Evolutionary conservation across 1,140 invertebrate genomes (phyloP), one percentile per base, ranked within the genome.

Genomic region (Zaprionus camerounensis): DNA sequence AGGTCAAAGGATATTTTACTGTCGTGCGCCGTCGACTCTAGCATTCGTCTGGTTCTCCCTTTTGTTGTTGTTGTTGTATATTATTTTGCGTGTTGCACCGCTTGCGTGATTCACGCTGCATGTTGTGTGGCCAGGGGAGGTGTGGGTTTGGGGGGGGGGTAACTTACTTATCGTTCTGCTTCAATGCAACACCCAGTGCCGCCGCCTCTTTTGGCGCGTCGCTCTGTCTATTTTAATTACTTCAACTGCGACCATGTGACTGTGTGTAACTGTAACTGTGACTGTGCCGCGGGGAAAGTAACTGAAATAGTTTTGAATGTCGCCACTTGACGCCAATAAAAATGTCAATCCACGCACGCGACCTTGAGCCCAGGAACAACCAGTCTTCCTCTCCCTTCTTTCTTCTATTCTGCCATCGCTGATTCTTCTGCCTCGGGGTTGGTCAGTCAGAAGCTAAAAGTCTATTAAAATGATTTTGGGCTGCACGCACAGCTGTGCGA

Each of bases 91-190:
- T 87, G 83, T 55, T 70, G 31, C 55, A 69, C 41, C 61, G 36
- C 36, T 88, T 83, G 84, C 83, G 83, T 87, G 83, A 87, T 88
- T 87, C 84, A 87, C 82, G 83, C 61, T 84, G 76, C 82, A 86
- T 76, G 81, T n/a, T 34, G 24, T 17, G 15, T 2, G 13, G n/a
- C 6, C n/a, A 11, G 26, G 1, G 20, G 13, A 15, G 15, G 7
- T 9, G 28, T 7, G 28, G 6, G 28, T 2, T 2, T 2, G 53
- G 53, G 28, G 22, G 53, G 53, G 28, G 22, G 9, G 55, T 71
- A 41, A 55, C 57, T 58, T 63, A 53, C 53, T 64, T 68, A 61
- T 28, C 76, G 46, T 9, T n/a, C n/a, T n/a, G n/a, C 72, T 80
- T 22, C 59, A 87, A 66, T 68, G 67, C 80, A 82, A 78, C 62